phyloP scores from a whole-genome alignment of 2,113 vertebrate genomes.

The Tragulus kanchil region DNA sequence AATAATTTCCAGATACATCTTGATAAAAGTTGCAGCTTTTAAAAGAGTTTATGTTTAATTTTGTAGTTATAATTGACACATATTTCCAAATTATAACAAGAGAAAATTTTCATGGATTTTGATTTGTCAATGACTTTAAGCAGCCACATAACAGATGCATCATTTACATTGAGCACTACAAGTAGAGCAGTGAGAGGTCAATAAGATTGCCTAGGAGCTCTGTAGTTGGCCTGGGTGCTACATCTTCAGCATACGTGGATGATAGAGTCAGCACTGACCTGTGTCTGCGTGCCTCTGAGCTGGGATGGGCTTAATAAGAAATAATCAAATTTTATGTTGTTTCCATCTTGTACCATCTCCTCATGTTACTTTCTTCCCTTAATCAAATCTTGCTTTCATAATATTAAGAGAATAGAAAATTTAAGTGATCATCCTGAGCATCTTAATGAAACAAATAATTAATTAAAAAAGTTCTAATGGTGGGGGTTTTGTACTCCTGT shows the following conservation, averaged over 20 bases:
- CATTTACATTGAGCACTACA: background rate
- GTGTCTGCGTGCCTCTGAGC: background rate
- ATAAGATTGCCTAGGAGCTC: background rate
- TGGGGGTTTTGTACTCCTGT: background rate
- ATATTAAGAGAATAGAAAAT: background rate
- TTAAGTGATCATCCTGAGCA: background rate
- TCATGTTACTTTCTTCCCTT: background rate
- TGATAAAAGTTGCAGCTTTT: background rate
- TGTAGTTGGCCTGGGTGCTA: background rate
- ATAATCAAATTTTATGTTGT: background rate
- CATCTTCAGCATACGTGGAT: background rate
- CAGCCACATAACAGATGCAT: background rate
- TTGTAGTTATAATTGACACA: background rate
- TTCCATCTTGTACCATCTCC: background rate
- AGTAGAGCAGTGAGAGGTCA: background rate
- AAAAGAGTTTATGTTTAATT: conserved; percentile 37
- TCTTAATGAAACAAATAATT: background rate
- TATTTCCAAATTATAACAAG: background rate
- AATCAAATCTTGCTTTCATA: background rate
- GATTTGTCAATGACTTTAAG: background rate
- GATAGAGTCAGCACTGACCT: background rate
- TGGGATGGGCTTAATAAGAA: background rate
- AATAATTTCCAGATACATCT: background rate
- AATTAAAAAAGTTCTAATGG: background rate
- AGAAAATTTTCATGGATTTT: conserved; percentile 17